Evolutionary conservation across 2,888 invertebrate species (phyloP).

Genomic region (Eupithecia pulchellata): DNA sequence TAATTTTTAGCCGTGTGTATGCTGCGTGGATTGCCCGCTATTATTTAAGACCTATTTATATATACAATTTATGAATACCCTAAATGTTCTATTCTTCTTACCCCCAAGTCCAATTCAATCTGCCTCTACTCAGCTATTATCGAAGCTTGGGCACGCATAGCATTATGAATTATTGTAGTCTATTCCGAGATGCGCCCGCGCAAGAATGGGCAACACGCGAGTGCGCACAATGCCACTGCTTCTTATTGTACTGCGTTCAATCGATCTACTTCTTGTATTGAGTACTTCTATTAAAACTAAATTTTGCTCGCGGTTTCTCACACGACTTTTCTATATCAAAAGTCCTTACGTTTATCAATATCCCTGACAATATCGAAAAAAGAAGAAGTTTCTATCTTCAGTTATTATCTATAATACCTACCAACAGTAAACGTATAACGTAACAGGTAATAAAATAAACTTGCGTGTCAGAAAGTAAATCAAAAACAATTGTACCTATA

Average conservation of each 20-base stretch:
- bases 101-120: conserved; percentile 22
- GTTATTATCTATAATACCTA: no score
- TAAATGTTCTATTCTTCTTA: background rate
- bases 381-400: no score
- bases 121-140: conserved; percentile 55
- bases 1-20: no score
- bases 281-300: background rate
- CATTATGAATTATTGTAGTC: conserved; percentile 82
- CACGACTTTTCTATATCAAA: background rate
- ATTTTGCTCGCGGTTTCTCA: background rate
- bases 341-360: no score
- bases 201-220: conserved; percentile 70
- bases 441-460: no score
- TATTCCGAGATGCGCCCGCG: conserved; percentile 71
- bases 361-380: no score
- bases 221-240: conserved; percentile 33
- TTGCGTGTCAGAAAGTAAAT: no score
- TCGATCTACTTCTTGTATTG: conserved; percentile 2
- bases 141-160: conserved; percentile 62
- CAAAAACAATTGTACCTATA: no score
- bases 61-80: background rate
- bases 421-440: no score
- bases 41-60: no score
- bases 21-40: no score
- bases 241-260: conserved; percentile 7